Base-by-base conservation (phyloP, 2,888 invertebrate species). In the Dastarcus helophoroides region DNA sequence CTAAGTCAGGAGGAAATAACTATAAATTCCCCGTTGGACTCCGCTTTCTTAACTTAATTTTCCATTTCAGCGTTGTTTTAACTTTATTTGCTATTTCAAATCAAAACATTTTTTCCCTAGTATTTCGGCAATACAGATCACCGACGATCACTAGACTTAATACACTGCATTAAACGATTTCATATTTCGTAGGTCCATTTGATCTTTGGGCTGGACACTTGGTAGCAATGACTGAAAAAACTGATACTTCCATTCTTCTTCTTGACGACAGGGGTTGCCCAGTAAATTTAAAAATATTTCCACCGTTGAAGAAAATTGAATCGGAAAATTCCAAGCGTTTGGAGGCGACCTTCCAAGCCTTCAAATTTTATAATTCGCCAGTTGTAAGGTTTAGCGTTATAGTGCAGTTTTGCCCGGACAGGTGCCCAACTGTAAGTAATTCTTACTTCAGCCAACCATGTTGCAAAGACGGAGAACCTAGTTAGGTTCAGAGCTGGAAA, bases 321-420 rank as follows among this genome's bases (percentile, higher is more conserved):
- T 56, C 51, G 0, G 47, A 49, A 2, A 48, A 50, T 3, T 52
- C 52, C 2, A 60, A 50, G 39, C 48, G 68, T 23, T 56, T 83
- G 10, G 60, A 67, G 0, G 70, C 75, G 3, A 68, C 69, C 11
- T 88, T 86, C 56, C 78, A 80, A 50, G 89, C 88, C 0, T 90
- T 90, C 58, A 82, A 88, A 40, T 90, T 90, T 60, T 79, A 84
- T 0, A 76, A 79, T 7, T 83, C 86, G n/a, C 76, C 81, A 15
- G 69, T 83, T 4, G 82, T 89, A 0, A 69, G 79, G 38, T 89
- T 90, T 52, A 78, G 80, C 45, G 76, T 86, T 2, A 77, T 82
- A 59, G 78, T 89, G 7, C 77, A 80, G 39, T 86, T 85, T 56
- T 90, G 89, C 51, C 64, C 73, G n/a, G 63, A 66, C 2, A 66